Evolutionary conservation across 2,797 vertebrate genomes (phyloP), one percentile per base, ranked within the genome.

Genomic region (Xerus rutilus): DNA sequence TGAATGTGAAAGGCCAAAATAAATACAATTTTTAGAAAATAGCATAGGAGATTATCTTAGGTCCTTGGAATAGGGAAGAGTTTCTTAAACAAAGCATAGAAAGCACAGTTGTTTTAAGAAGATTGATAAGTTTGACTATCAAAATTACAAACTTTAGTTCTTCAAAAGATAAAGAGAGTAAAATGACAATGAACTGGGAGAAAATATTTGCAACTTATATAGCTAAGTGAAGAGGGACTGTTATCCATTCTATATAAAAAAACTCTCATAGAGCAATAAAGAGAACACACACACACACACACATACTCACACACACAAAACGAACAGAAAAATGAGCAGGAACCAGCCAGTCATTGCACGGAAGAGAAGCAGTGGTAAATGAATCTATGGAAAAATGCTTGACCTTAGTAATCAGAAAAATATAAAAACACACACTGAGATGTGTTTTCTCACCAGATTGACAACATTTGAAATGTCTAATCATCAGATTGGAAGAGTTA

Each of bases 1-100:
- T 74, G 47, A 39, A 47, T 23, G 35, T 64, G 21, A 70, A 93
- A 86, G 52, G 45, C 25, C 86, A 92, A 86, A 94, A 47, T 81
- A 77, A 92, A 47, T 86, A 84, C n/a, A 87, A 65, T 28, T 64
- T 87, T 45, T 79, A 90, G 47, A 90, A 96, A 84, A 59, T 28
- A 86, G 43, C 57, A 57, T 28, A 43, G n/a, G n/a, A 86, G 7
- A 83, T 54, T 21, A 69, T 87, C 43, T 86, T 35, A 43, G 62
- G 45, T 57, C 52, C 45, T 89, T 70, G 57, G n/a, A 74, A 10
- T 65, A 67, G 30, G 52, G 43, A 92, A 86, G 49, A 23, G 70
- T 93, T 93, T 96, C 72, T 85, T 84, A 52, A 87, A 49, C 21
- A 72, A 72, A 21, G 67, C 13, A 20, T 39, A 82, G 21, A 92